Evolutionary conservation across 2,888 invertebrate species (phyloP).

Genomic region (Argyresthia albistria): DNA sequence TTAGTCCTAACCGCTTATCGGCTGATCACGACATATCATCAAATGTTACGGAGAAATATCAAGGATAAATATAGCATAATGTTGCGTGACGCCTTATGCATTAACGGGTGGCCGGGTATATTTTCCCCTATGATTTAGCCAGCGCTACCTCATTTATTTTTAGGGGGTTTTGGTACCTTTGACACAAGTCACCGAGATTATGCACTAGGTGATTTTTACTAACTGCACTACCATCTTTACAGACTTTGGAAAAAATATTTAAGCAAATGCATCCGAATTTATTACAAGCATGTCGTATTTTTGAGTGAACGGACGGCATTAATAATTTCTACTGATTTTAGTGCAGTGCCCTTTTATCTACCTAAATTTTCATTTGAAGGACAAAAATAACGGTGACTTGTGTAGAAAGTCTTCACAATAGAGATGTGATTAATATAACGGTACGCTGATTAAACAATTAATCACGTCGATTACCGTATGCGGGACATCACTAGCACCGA

Average conservation of each 20-base stretch:
- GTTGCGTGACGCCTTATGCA: not conserved
- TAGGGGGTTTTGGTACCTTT: too few relatives aligned
- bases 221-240: too few relatives aligned
- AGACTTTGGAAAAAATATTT: too few relatives aligned
- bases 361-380: not conserved
- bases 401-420: not conserved
- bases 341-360: not conserved
- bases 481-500: slow-evolving; percentile 49
- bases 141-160: too few relatives aligned
- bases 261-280: too few relatives aligned
- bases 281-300: too few relatives aligned
- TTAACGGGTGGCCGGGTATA: not conserved
- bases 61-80: not conserved
- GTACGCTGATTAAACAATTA: slow-evolving; percentile 35
- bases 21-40: slow-evolving; percentile 4
- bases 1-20: slow-evolving; percentile 19
- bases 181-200: too few relatives aligned
- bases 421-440: slow-evolving; percentile 2
- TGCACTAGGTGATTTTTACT: too few relatives aligned
- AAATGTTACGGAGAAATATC: not conserved
- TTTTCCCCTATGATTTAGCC: too few relatives aligned
- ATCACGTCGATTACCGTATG: slow-evolving; percentile 37
- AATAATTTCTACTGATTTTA: not conserved
- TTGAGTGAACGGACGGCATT: too few relatives aligned
- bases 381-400: too few relatives aligned